Evolutionary conservation across 2,888 invertebrate genomes (phyloP).

Genomic region (Argyra leucocephala): DNA sequence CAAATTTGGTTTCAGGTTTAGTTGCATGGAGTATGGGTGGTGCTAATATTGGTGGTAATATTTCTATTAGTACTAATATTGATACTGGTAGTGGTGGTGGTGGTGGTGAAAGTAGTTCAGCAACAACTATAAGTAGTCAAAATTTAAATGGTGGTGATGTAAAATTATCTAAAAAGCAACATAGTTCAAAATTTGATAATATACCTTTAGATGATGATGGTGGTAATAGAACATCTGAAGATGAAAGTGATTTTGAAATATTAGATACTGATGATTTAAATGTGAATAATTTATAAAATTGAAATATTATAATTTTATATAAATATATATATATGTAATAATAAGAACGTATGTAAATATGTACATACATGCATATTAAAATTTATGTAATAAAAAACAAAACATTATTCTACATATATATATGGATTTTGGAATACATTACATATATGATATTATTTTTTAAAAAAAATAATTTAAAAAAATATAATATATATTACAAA

Average conservation of each 20-base stretch:
- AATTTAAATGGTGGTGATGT: background rate
- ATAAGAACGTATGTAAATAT: no score
- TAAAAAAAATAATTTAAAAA: no score
- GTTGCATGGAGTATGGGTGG: slow-evolving; percentile 31
- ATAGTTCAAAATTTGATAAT: slow-evolving; percentile 25
- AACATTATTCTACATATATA: no score
- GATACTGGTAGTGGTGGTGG: background rate
- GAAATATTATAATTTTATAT: background rate
- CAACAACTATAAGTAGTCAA: background rate
- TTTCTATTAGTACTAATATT: background rate
- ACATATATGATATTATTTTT: no score
- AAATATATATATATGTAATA: background rate
- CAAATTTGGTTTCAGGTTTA: slow-evolving; percentile 33
- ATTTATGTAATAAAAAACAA: no score
- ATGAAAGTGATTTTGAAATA: slow-evolving; percentile 43
- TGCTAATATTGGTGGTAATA: slow-evolving; percentile 12
- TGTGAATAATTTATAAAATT: background rate
- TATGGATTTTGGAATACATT: no score
- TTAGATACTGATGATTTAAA: slow-evolving; percentile 36
- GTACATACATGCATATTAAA: no score
- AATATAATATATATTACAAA: no score
- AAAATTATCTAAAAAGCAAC: slow-evolving; percentile 17
- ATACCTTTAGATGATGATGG: slow-evolving; percentile 26
- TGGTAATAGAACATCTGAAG: slow-evolving; percentile 30
- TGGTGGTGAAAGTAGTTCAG: background rate